These are phyloP conservation scores for Ctenopoma kingsleyae DNA, from an alignment of 2,797 vertebrate species.

Conservation along the genomic window DNA sequence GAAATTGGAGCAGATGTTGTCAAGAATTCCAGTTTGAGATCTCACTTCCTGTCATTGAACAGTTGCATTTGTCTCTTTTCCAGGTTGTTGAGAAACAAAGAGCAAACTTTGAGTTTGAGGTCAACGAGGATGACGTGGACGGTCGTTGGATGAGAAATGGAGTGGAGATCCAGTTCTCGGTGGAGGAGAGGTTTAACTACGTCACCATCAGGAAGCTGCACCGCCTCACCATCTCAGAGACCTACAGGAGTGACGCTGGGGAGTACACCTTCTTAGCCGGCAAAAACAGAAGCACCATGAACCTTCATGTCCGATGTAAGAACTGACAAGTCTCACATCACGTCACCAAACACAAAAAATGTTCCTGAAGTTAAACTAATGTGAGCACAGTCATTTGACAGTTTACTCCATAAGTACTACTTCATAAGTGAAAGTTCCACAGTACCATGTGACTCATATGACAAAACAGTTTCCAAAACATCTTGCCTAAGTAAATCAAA, in stretches of 20 bases:
- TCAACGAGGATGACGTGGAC: slow-evolving; percentile 92
- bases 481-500: too few species aligned
- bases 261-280: slow-evolving; percentile 93
- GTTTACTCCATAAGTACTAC: too few species aligned
- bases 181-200: slow-evolving; percentile 87
- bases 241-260: slow-evolving; percentile 83
- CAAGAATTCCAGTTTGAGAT: neutral
- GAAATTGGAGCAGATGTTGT: neutral
- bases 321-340: slow-evolving; percentile 17
- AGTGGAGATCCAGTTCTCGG: slow-evolving; percentile 87
- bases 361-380: too few species aligned
- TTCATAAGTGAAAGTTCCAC: too few species aligned
- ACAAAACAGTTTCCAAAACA: too few species aligned
- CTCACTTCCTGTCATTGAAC: neutral
- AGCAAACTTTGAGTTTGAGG: slow-evolving; percentile 89
- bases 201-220: slow-evolving; percentile 88
- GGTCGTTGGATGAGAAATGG: slow-evolving; percentile 96
- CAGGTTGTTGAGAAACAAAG: slow-evolving; percentile 81
- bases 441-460: too few species aligned
- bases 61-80: rapidly evolving
- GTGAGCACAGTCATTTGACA: too few species aligned
- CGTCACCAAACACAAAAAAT: too few species aligned
- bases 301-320: slow-evolving; percentile 93
- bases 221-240: slow-evolving; percentile 84
- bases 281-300: slow-evolving; percentile 90